Percentiles rank a stretch among this genome's conserved stretches.
Conservation (phyloP, 1,140 invertebrate species). For the Branchinecta lindahli region DNA sequence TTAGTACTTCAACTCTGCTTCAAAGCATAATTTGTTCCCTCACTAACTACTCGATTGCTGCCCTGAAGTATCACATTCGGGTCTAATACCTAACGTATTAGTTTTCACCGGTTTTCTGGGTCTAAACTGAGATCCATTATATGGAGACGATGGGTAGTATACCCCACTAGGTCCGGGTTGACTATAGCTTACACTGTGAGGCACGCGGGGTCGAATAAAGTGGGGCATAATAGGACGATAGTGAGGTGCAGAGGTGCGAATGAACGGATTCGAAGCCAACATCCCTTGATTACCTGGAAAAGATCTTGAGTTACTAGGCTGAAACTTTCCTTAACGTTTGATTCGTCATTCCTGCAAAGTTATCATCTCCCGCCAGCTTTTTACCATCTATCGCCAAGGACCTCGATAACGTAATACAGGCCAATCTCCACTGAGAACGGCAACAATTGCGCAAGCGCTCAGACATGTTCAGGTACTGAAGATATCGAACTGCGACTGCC, state of each 20-base stretch:
- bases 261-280: neutral
- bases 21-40: too few relatives aligned
- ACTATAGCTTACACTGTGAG: conserved; percentile 2
- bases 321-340: too few relatives aligned
- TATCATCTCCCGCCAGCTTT: too few relatives aligned
- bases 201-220: neutral
- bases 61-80: neutral
- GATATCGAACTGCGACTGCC: too few relatives aligned
- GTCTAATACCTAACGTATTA: neutral
- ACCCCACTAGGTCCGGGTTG: neutral
- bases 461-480: too few relatives aligned
- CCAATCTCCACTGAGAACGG: too few relatives aligned
- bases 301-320: neutral
- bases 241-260: neutral
- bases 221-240: neutral
- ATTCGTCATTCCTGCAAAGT: too few relatives aligned
- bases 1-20: too few relatives aligned
- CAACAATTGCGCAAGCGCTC: too few relatives aligned
- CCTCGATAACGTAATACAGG: too few relatives aligned
- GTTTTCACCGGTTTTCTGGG: neutral
- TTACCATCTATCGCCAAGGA: too few relatives aligned
- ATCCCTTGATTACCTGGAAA: conserved; percentile 7
- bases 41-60: too few relatives aligned
- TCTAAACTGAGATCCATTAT: conserved; percentile 3
- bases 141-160: neutral